Evolutionary conservation across 2,888 invertebrate species (phyloP), one percentile per base, ranked within the genome.

Genomic region (Eupelmus urozonus): DNA sequence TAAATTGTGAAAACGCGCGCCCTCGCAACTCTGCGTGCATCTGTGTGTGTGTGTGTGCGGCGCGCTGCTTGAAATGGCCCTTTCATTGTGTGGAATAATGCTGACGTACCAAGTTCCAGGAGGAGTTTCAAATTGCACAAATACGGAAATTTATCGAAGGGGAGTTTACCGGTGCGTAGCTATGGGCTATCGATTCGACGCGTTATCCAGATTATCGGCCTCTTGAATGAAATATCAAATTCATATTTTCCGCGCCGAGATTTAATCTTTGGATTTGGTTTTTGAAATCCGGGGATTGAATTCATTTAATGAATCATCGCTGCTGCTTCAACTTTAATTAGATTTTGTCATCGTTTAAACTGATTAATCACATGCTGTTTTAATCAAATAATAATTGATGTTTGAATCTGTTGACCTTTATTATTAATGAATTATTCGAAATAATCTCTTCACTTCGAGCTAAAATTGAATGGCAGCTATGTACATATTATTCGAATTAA

Each of bases 41-140:
- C n/a, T n/a, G 66, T 62, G 40, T 16, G 59, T 34, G n/a, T 49
- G 53, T 57, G 60, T 29, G n/a, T 23, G 27, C 18, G 11, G 45
- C 23, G 40, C 9, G 18, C 49, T 13, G 11, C 70, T 65, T 65
- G 55, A 66, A 71, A 65, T 63, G 76, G 70, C 60, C 70, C 70
- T 79, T 79, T 76, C 79, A 79, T 79, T 73, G 79, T 69, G 76
- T 76, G 69, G 79, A 76, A 76, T 77, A 80, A 77, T 74, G 80
- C 80, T 80, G 76, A 79, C 79, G 53, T 76, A 76, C 79, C 72
- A 69, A 76, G 63, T 76, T 66, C 70, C 34, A 55, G 76, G 69
- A 66, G 66, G 73, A 77, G 74, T 70, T 79, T 76, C 73, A 65
- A 76, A 79, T 79, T 66, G 79, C 67, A 63, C 79, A 79, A 79